phyloP scores from a whole-genome alignment of 1,140 invertebrate genomes.

The Portunus trituberculatus region DNA sequence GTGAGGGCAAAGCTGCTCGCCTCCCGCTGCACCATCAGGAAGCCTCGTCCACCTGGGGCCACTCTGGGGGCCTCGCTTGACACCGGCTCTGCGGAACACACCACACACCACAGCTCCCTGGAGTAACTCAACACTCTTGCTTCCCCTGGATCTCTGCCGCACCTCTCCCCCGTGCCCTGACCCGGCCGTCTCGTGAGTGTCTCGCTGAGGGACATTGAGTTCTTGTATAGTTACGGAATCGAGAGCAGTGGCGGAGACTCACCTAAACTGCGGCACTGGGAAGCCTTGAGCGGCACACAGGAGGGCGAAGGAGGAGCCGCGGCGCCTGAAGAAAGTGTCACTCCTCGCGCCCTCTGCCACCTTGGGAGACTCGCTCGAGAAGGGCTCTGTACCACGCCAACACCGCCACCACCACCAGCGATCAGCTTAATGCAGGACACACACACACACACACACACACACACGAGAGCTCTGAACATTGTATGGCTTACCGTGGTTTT shows the following conservation, averaged over 20 bases:
- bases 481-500: background rate
- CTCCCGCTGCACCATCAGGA: constrained; percentile 48
- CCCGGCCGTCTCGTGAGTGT: background rate
- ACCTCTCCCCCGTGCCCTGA: background rate
- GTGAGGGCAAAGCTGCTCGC: constrained; percentile 52
- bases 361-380: constrained; percentile 72
- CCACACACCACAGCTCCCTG: background rate
- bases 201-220: background rate
- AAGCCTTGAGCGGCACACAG: constrained; percentile 82
- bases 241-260: background rate
- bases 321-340: constrained; percentile 58
- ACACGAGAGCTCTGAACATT: background rate
- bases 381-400: constrained; percentile 35
- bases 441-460: constrained; percentile 11
- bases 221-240: background rate
- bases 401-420: background rate
- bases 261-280: constrained; percentile 69
- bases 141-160: background rate
- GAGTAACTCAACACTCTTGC: background rate
- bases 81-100: constrained; percentile 53
- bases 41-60: constrained; percentile 46
- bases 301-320: constrained; percentile 83
- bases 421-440: background rate
- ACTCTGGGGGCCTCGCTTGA: constrained; percentile 60
- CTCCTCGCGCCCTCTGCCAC: constrained; percentile 52